Evolutionary conservation across 2,797 vertebrate genomes (phyloP).

Genomic region (Sternarchorhynchus goeldii): DNA sequence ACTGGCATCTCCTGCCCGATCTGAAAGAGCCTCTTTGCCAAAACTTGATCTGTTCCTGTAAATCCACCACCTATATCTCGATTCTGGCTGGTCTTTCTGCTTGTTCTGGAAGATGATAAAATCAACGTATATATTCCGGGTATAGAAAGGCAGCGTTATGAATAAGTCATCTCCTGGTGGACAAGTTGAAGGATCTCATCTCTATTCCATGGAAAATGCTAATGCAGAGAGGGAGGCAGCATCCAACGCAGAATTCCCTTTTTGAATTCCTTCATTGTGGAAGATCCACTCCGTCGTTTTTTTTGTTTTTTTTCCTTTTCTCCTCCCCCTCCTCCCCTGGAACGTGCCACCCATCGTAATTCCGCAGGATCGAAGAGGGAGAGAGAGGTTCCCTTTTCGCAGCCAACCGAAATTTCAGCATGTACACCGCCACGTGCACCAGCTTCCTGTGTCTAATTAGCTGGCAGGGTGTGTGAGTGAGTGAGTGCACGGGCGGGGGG

Average conservation of each 20-base stretch:
- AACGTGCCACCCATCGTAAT: conserved; percentile 11
- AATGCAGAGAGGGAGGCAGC: not conserved
- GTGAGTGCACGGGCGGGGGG: not conserved
- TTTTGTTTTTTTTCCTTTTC: not conserved
- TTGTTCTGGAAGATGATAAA: not conserved
- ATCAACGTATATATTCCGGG: not conserved
- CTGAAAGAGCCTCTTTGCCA: not conserved
- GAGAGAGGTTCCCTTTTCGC: not conserved
- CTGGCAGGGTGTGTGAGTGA: conserved; percentile 4
- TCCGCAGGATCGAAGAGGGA: not conserved
- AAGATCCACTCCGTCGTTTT: conserved; percentile 1
- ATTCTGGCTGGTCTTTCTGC: not conserved
- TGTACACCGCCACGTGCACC: not conserved
- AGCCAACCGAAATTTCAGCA: not conserved
- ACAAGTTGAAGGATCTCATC: not conserved
- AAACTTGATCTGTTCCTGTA: not conserved
- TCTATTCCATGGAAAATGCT: not conserved
- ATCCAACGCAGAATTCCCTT: not conserved
- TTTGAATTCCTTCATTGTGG: conserved; percentile 16
- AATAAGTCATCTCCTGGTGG: not conserved
- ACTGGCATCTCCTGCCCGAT: not conserved
- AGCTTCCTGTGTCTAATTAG: not conserved
- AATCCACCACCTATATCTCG: not conserved
- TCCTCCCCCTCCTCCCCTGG: not conserved
- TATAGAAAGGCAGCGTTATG: not conserved